Evolutionary conservation across 2,113 vertebrate species (phyloP).

Genomic region (Morone saxatilis): DNA sequence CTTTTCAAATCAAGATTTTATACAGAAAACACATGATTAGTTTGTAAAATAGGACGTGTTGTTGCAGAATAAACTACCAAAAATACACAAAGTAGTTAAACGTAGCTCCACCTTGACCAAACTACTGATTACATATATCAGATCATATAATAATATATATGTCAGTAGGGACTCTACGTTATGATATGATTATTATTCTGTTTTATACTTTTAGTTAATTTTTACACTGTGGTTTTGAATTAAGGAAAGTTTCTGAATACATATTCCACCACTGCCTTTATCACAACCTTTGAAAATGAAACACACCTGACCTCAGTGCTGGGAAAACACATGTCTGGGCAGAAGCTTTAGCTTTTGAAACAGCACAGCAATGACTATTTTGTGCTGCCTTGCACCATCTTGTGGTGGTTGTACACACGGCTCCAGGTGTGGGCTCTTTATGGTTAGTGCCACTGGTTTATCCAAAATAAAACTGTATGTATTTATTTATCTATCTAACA

Average conservation of each 20-base stretch:
- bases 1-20: background rate
- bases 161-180: too few relatives aligned
- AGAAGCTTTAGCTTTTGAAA: background rate
- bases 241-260: background rate
- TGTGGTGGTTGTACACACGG: conserved; percentile 25
- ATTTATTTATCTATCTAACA: too few relatives aligned
- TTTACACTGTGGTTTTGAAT: background rate
- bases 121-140: background rate
- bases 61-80: too few relatives aligned
- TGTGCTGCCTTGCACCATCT: conserved; percentile 49
- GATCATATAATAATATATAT: too few relatives aligned
- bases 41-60: too few relatives aligned
- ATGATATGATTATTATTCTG: too few relatives aligned
- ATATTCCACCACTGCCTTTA: background rate
- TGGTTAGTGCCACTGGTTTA: background rate
- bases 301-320: background rate
- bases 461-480: too few relatives aligned
- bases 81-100: background rate
- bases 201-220: background rate
- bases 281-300: background rate
- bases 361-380: background rate
- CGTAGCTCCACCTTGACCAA: background rate
- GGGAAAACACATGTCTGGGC: background rate
- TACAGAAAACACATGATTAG: too few relatives aligned
- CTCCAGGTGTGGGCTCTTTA: background rate